Percentiles rank a stretch among this genome's conserved stretches.
Evolutionary conservation across 2,113 vertebrate genomes (phyloP).

Genomic region (Trematocara marginatum): DNA sequence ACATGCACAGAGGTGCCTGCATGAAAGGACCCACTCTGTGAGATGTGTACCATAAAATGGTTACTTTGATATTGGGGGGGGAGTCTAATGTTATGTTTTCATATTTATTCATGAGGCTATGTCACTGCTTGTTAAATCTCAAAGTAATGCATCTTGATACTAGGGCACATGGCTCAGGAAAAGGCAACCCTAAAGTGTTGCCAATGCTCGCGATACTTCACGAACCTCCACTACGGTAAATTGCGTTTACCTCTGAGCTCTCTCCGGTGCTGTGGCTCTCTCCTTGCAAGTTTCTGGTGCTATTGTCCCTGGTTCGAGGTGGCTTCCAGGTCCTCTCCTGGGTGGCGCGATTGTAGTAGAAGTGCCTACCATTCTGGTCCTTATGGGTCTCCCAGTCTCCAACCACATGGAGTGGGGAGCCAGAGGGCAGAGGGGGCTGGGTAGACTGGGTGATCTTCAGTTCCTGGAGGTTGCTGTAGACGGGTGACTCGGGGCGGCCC

Average conservation of each 20-base stretch:
- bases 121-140: background rate
- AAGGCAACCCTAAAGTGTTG: background rate
- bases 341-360: slow-evolving; percentile 87
- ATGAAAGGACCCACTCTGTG: background rate
- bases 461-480: slow-evolving; percentile 93
- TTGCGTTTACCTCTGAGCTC: slow-evolving; percentile 73
- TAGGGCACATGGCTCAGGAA: background rate
- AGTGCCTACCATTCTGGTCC: slow-evolving; percentile 84
- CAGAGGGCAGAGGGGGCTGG: slow-evolving; percentile 79
- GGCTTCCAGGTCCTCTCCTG: slow-evolving; percentile 95
- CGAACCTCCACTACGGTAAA: background rate
- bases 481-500: slow-evolving; percentile 84
- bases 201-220: background rate
- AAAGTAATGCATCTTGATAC: background rate
- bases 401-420: slow-evolving; percentile 76
- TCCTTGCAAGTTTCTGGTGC: slow-evolving; percentile 60
- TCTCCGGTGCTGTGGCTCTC: slow-evolving; percentile 77
- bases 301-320: slow-evolving; percentile 80
- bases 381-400: slow-evolving; percentile 93
- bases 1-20: background rate
- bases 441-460: slow-evolving; percentile 86
- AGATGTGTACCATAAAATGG: background rate
- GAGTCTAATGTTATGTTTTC: background rate
- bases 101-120: background rate
- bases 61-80: background rate